phyloP scores from a whole-genome alignment of 2,797 vertebrate genomes.

The Chrosomus eos region DNA sequence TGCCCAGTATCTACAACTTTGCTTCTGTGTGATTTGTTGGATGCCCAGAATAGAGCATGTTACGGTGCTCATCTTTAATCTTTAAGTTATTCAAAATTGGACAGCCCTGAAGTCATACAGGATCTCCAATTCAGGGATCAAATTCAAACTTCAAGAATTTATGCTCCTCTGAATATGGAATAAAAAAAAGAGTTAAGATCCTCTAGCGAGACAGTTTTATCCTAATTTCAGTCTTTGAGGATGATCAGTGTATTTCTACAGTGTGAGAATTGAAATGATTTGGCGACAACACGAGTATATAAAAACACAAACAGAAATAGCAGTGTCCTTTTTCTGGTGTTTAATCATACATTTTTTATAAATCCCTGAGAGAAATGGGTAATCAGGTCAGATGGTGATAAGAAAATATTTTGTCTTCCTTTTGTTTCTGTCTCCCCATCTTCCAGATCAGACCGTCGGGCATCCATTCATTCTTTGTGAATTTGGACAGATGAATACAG shows the following conservation, averaged over 20 bases:
- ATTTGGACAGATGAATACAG: conserved; percentile 36
- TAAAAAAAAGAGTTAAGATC: not conserved
- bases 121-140: not conserved
- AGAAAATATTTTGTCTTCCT: conserved; percentile 46
- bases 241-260: conserved; percentile 3
- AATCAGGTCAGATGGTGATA: conserved; percentile 59
- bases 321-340: not conserved
- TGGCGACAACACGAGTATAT: not conserved
- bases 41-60: not conserved
- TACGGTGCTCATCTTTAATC: conserved; percentile 13
- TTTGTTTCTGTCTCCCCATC: conserved; percentile 22
- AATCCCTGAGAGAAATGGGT: conserved; percentile 53
- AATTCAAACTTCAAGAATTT: conserved; percentile 7
- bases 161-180: not conserved
- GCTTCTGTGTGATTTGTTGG: not conserved
- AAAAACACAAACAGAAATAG: not conserved
- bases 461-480: conserved; percentile 25
- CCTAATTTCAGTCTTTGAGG: conserved; percentile 3
- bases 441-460: not conserved
- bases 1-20: conserved; percentile 15
- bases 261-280: conserved; percentile 2
- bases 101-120: not conserved
- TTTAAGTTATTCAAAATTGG: not conserved
- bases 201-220: not conserved
- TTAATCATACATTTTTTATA: conserved; percentile 29